A percentile compares a stretch with the other conserved stretches of the same genome.
These are phyloP conservation scores for Craseonycteris thonglongyai DNA, from an alignment of 2,113 vertebrate species.

Conservation along the genomic window DNA sequence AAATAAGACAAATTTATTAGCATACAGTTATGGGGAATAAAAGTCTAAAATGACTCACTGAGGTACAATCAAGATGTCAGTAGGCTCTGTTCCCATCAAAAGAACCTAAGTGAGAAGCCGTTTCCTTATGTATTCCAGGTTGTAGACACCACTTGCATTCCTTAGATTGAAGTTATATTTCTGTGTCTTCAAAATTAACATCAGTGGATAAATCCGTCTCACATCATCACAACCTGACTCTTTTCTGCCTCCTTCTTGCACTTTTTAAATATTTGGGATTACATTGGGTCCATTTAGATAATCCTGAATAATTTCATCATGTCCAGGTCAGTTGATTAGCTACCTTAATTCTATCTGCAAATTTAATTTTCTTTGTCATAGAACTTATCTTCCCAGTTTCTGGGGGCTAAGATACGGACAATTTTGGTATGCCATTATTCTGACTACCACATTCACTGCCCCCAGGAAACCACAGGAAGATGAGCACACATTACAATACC, in stretches of 20 bases:
- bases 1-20: not conserved
- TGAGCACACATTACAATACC: not conserved
- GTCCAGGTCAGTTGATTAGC: not conserved
- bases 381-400: not conserved
- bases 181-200: not conserved
- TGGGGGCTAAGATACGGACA: not conserved
- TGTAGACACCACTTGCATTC: not conserved
- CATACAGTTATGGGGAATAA: not conserved
- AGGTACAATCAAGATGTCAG: not conserved
- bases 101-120: not conserved
- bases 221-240: not conserved
- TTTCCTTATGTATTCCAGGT: not conserved
- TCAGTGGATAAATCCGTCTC: rapidly evolving
- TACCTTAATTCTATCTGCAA: not conserved
- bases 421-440: not conserved
- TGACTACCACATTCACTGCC: not conserved
- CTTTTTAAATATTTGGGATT: not conserved
- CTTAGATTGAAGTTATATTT: not conserved
- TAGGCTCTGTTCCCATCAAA: not conserved
- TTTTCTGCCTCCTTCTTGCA: not conserved
- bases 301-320: not conserved
- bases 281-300: not conserved
- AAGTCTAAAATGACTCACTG: not conserved
- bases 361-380: not conserved
- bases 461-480: not conserved